Evolutionary conservation across 2,113 vertebrate species (phyloP).

Genomic region (Lagopus muta): DNA sequence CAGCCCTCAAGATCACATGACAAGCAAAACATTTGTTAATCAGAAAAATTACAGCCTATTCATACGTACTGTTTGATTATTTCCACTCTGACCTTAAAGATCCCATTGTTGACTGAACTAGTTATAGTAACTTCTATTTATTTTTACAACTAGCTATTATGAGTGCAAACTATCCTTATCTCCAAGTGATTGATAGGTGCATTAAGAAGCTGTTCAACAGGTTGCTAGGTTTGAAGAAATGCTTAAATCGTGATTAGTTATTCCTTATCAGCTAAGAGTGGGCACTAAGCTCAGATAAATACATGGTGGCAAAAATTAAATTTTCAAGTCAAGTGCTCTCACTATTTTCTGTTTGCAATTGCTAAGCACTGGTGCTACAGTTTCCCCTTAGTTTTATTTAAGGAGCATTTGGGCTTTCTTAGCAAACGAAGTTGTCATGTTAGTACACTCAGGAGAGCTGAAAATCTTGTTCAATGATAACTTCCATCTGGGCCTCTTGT

Average conservation of each 20-base stretch:
- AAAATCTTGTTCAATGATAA: conserved; percentile 48
- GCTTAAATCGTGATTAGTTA: conserved; percentile 80
- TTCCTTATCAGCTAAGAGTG: conserved; percentile 77
- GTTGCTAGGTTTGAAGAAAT: conserved; percentile 85
- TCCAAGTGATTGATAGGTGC: conserved; percentile 83
- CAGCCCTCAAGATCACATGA: conserved; percentile 80
- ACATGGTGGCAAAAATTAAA: conserved; percentile 66
- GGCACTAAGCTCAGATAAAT: conserved; percentile 78
- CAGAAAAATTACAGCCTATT: conserved; percentile 86
- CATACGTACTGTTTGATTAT: conserved; percentile 82
- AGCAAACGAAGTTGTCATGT: conserved; percentile 22
- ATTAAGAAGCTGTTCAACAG: conserved; percentile 86
- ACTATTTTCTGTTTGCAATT: conserved; percentile 56
- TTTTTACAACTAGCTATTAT: conserved; percentile 85
- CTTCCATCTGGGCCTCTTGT: not conserved
- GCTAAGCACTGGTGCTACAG: conserved; percentile 46
- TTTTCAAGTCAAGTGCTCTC: conserved; percentile 68
- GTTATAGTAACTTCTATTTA: conserved; percentile 86
- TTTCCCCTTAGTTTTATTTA: conserved; percentile 59
- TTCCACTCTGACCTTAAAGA: conserved; percentile 82
- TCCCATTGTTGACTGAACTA: conserved; percentile 82
- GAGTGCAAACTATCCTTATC: conserved; percentile 84
- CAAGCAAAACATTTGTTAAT: conserved; percentile 84
- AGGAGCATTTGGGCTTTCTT: conserved; percentile 37
- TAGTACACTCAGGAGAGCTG: conserved; percentile 18